Evolutionary conservation across 2,797 vertebrate species (phyloP).

Genomic region (Limnodromus scolopaceus): DNA sequence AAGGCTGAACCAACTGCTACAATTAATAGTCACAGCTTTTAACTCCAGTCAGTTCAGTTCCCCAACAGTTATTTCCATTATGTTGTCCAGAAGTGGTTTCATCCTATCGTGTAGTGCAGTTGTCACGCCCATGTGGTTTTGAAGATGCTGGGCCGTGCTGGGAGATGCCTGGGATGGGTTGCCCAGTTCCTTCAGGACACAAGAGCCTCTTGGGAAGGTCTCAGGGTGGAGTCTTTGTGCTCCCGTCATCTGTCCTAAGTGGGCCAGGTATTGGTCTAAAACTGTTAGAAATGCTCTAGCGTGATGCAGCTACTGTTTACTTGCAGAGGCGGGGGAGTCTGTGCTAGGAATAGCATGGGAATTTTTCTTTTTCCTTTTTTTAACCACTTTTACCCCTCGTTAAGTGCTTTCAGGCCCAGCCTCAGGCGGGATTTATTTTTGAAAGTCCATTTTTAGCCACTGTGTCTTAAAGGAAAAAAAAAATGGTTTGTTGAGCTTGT

Average conservation of each 20-base stretch:
- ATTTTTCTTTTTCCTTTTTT: slow-evolving; percentile 11
- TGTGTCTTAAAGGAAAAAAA: neutral
- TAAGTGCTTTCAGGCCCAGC: slow-evolving; percentile 25
- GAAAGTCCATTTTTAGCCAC: slow-evolving; percentile 26
- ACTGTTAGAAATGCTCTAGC: neutral
- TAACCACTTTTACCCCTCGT: neutral
- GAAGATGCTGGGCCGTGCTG: neutral
- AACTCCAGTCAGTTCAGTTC: neutral
- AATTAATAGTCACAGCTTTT: neutral
- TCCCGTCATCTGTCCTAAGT: neutral
- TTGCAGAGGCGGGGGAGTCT: neutral
- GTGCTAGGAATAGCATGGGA: neutral
- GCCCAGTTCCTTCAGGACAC: neutral
- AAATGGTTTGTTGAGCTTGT: neutral
- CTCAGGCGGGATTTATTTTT: slow-evolving; percentile 33
- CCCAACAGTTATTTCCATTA: neutral
- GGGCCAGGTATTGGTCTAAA: neutral
- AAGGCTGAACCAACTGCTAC: neutral
- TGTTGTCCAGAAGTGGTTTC: neutral
- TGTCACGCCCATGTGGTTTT: neutral
- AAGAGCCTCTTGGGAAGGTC: neutral
- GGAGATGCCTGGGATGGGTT: neutral
- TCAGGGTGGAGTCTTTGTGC: neutral
- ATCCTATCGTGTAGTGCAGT: neutral
- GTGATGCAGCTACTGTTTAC: neutral